A percentile compares a stretch with the other conserved stretches of the same genome.
Conservation (phyloP, 2,797 vertebrate species). For the Dicrostonyx torquatus region DNA sequence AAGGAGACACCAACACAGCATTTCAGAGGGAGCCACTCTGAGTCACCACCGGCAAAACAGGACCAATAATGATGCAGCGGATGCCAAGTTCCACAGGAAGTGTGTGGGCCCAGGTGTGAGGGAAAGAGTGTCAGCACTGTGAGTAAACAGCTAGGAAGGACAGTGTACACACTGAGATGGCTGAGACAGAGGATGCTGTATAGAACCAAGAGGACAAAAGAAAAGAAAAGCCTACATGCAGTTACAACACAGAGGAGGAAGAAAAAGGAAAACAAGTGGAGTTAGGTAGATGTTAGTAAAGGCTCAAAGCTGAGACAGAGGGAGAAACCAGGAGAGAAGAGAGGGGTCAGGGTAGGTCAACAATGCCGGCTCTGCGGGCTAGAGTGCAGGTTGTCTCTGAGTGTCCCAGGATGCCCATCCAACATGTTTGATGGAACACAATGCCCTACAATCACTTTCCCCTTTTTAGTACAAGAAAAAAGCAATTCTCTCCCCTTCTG, state of each 20-base stretch:
- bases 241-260: not conserved
- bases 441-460: constrained; percentile 62
- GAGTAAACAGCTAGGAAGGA: not conserved
- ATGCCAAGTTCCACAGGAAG: not conserved
- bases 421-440: constrained; percentile 16
- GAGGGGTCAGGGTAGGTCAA: too few species aligned
- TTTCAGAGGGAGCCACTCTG: constrained; percentile 23
- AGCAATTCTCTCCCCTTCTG: not conserved
- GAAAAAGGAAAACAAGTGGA: not conserved
- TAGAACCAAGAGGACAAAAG: not conserved
- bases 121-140: not conserved
- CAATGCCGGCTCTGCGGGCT: not conserved
- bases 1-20: constrained; percentile 57
- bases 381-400: not conserved
- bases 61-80: not conserved
- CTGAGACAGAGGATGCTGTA: not conserved
- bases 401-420: constrained; percentile 35
- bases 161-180: not conserved
- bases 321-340: not conserved
- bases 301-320: not conserved
- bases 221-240: not conserved
- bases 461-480: constrained; percentile 34
- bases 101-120: constrained; percentile 25
- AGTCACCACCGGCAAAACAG: constrained; percentile 14
- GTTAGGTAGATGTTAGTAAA: not conserved